Evolutionary conservation across 2,888 invertebrate species (phyloP).

Genomic region (Tetheella fluctuosa): DNA sequence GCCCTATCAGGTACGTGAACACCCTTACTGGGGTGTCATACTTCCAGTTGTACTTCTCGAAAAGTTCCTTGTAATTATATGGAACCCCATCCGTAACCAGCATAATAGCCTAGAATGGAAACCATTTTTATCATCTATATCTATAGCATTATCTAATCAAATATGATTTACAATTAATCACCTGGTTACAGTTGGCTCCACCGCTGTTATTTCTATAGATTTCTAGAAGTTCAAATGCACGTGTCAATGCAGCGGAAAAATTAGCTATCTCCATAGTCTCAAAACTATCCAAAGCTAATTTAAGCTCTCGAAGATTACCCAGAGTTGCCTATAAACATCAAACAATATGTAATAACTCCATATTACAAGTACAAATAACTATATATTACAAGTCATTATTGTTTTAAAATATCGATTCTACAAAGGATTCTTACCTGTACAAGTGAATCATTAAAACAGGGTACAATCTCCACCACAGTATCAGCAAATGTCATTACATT

Average conservation of each 20-base stretch:
- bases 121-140: background rate
- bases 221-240: slow-evolving; percentile 94
- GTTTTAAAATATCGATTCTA: background rate
- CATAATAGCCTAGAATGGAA: slow-evolving; percentile 94
- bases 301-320: slow-evolving; percentile 92
- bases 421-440: slow-evolving; percentile 88
- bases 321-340: slow-evolving; percentile 88
- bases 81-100: slow-evolving; percentile 99
- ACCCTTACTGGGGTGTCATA: slow-evolving; percentile 94
- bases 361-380: too few species aligned
- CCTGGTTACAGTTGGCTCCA: slow-evolving; percentile 86
- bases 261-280: slow-evolving; percentile 96
- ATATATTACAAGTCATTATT: background rate
- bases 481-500: slow-evolving; percentile 97
- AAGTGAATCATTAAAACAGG: slow-evolving; percentile 94
- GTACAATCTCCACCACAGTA: slow-evolving; percentile 90
- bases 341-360: background rate
- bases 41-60: slow-evolving; percentile 94
- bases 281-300: slow-evolving; percentile 90
- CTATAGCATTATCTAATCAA: background rate
- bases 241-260: slow-evolving; percentile 94
- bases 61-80: slow-evolving; percentile 96
- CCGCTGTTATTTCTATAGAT: slow-evolving; percentile 85
- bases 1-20: slow-evolving; percentile 98
- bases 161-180: slow-evolving; percentile 28